Evolutionary conservation across 2,888 invertebrate species (phyloP), one percentile per base, ranked within the genome.

Genomic region (Brenthis daphne): DNA sequence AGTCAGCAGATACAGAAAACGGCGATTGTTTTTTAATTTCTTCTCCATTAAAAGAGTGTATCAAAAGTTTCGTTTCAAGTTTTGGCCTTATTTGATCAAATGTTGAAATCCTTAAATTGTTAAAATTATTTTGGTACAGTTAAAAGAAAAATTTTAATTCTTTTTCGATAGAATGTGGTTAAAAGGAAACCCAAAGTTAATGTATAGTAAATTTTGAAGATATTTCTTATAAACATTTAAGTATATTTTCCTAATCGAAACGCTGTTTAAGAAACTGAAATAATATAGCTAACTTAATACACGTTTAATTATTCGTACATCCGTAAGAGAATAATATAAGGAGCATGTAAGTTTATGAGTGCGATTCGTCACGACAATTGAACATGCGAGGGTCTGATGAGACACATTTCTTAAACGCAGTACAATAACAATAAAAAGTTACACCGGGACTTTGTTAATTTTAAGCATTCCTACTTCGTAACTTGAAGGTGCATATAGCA

Each of bases 361-460:
- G 76, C 84, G 81, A 90, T 92, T 90, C 85, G 92, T 92, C 87
- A 89, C 92, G 89, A 90, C 87, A 84, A 85, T 89, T 90, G 88
- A 91, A 80, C 88, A 86, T 84, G 83, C 82, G 80, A 81, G 82
- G 84, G 82, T 73, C 76, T 84, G 86, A 85, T 83, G 85, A 83
- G 81, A 78, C 64, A 79, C 79, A 79, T 79, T 79, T 79, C 76
- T 75, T 73, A 73, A 68, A 67, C 63, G 60, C 47, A 20, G 50
- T 61, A 73, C 74, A 73, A 74, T 85, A 82, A 63, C 63, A 43
- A 53, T 63, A 86, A 86, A 88, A 83, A 76, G 76, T 73, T 73
- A 69, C 69, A 67, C 69, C 77, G 73, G 75, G 72, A 77, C 76
- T 77, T 74, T 75, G 77, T 83, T 82, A 83, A 84, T 83, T 81